Conservation (phyloP, 2,797 vertebrate genomes). For the Paratrypauchen microcephalus region DNA sequence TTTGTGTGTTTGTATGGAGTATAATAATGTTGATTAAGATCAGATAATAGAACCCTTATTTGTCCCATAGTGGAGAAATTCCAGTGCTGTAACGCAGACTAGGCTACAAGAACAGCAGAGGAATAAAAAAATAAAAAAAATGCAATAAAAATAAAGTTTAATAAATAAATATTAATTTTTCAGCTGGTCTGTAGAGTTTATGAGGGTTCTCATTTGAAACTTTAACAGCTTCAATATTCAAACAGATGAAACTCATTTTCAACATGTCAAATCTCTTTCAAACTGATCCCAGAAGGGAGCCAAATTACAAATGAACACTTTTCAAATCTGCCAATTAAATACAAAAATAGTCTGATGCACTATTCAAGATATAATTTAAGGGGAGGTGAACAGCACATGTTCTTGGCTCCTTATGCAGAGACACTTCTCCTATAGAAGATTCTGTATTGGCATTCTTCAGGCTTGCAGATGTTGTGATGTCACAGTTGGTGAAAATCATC, state of each 20-base stretch:
- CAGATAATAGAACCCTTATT: too few relatives aligned
- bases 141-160: too few relatives aligned
- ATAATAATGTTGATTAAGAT: too few relatives aligned
- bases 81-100: too few relatives aligned
- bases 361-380: neutral
- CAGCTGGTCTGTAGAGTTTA: too few relatives aligned
- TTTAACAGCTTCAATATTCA: neutral
- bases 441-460: neutral
- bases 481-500: slow-evolving; percentile 7
- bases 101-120: too few relatives aligned
- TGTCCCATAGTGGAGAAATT: too few relatives aligned
- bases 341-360: neutral
- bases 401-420: neutral
- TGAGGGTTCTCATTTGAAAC: too few relatives aligned
- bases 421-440: neutral
- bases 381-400: neutral
- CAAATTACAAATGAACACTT: slow-evolving; percentile 9
- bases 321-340: slow-evolving; percentile 8
- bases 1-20: too few relatives aligned
- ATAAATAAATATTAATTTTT: too few relatives aligned
- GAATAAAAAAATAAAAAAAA: too few relatives aligned
- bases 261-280: neutral
- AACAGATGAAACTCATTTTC: neutral
- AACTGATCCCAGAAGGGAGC: neutral
- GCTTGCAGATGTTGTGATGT: slow-evolving; percentile 1